These are phyloP conservation scores for Proctacanthus coquilletti DNA, from an alignment of 1,140 invertebrate genomes.

Conservation along the genomic window DNA sequence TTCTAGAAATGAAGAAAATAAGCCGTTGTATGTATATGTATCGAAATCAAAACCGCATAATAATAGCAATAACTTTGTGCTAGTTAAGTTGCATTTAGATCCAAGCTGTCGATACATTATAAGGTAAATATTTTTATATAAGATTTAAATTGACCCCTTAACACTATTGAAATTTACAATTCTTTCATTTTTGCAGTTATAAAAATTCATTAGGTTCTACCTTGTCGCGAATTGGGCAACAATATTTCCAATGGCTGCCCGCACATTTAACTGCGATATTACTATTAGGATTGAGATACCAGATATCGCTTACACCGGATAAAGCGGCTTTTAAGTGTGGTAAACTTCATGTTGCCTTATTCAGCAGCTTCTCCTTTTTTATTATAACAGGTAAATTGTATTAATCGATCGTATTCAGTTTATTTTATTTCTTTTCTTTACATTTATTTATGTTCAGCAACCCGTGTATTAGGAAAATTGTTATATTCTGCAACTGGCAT, in stretches of 20 bases:
- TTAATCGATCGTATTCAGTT: not conserved
- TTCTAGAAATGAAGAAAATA: constrained; percentile 32
- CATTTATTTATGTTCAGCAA: too few relatives aligned
- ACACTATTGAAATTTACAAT: not conserved
- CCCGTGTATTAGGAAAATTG: constrained; percentile 4
- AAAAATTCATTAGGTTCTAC: constrained; percentile 20
- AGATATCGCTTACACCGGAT: constrained; percentile 8
- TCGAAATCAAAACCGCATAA: constrained; percentile 24
- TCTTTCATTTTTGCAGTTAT: constrained; percentile 13
- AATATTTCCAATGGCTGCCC: constrained; percentile 25
- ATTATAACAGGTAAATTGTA: constrained; percentile 16
- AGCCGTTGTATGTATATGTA: constrained; percentile 35
- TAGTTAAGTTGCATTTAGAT: constrained; percentile 38
- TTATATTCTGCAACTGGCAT: not conserved
- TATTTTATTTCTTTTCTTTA: constrained; percentile 2
- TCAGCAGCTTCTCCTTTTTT: constrained; percentile 16
- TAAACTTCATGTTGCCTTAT: constrained; percentile 7
- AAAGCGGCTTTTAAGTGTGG: constrained; percentile 11
- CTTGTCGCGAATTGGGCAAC: constrained; percentile 15
- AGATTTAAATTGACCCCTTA: not conserved
- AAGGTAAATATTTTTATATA: too few relatives aligned
- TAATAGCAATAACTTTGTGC: constrained; percentile 24
- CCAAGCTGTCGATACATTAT: constrained; percentile 41
- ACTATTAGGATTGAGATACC: constrained; percentile 19
- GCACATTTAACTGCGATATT: constrained; percentile 22